Conservation (phyloP, 2,113 vertebrate species). For the Emydocephalus ijimae region DNA sequence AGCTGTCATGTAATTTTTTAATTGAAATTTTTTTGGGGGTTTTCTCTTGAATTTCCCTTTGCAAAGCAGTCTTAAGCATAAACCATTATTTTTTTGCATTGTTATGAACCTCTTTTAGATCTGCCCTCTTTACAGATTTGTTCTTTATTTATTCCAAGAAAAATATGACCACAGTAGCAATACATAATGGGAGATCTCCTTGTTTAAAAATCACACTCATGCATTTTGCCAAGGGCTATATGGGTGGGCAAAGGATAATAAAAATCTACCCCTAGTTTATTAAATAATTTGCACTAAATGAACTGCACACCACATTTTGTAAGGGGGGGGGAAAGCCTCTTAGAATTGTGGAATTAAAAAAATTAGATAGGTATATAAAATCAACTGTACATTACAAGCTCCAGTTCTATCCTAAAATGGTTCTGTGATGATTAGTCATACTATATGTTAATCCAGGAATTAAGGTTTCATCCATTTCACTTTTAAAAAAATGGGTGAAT, state of each 20-base stretch:
- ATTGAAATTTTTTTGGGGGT: background rate
- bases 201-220: background rate
- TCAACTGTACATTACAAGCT: background rate
- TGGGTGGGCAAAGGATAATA: background rate
- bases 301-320: background rate
- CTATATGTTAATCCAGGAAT: background rate
- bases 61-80: background rate
- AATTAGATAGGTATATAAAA: background rate
- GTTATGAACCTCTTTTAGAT: background rate
- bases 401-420: background rate
- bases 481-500: background rate
- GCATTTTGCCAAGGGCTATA: background rate
- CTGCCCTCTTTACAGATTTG: background rate
- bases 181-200: background rate
- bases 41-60: background rate
- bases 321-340: rapidly evolving
- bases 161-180: background rate
- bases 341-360: background rate
- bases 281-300: background rate
- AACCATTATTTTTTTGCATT: background rate
- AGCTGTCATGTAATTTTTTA: background rate
- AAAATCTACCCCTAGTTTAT: background rate
- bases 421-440: no score
- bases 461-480: background rate
- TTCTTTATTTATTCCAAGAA: background rate